These are phyloP conservation scores for Andrena fulva DNA, from an alignment of 2,888 invertebrate species.

Conservation along the genomic window DNA sequence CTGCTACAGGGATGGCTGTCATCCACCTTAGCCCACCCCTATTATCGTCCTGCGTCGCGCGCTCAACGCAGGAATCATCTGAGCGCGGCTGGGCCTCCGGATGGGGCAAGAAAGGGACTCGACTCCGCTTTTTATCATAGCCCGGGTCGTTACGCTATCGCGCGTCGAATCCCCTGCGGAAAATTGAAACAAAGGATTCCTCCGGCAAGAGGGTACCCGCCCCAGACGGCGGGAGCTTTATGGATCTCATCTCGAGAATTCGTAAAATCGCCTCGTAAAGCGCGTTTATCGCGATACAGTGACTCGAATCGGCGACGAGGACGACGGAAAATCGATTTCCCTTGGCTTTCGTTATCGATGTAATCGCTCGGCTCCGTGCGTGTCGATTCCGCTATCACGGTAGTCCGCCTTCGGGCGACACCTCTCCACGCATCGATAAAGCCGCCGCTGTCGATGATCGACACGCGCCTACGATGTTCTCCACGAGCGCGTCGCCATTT, in stretches of 20 bases:
- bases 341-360: slow-evolving; percentile 74
- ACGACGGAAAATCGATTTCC: slow-evolving; percentile 64
- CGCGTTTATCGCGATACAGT: slow-evolving; percentile 46
- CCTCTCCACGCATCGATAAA: slow-evolving; percentile 28
- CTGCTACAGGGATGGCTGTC: slow-evolving; percentile 51
- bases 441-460: background rate
- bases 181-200: slow-evolving; percentile 64
- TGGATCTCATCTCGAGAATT: slow-evolving; percentile 53
- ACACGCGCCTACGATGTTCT: background rate
- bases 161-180: slow-evolving; percentile 31
- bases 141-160: slow-evolving; percentile 52
- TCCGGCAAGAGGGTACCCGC: background rate
- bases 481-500: slow-evolving; percentile 6
- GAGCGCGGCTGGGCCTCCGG: slow-evolving; percentile 36
- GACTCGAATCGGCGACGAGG: background rate
- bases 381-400: slow-evolving; percentile 67
- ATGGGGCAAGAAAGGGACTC: slow-evolving; percentile 11
- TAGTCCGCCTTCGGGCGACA: slow-evolving; percentile 9
- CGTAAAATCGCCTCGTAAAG: slow-evolving; percentile 57
- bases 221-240: slow-evolving; percentile 37
- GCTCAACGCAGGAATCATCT: slow-evolving; percentile 35
- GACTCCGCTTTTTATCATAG: slow-evolving; percentile 38
- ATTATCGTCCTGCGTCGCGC: slow-evolving; percentile 63
- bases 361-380: slow-evolving; percentile 74
- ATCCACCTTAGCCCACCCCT: slow-evolving; percentile 68